Percentiles rank a stretch among this genome's conserved stretches.
Evolutionary conservation across 1,140 invertebrate species (phyloP).

Genomic region (Trichogramma pretiosum): DNA sequence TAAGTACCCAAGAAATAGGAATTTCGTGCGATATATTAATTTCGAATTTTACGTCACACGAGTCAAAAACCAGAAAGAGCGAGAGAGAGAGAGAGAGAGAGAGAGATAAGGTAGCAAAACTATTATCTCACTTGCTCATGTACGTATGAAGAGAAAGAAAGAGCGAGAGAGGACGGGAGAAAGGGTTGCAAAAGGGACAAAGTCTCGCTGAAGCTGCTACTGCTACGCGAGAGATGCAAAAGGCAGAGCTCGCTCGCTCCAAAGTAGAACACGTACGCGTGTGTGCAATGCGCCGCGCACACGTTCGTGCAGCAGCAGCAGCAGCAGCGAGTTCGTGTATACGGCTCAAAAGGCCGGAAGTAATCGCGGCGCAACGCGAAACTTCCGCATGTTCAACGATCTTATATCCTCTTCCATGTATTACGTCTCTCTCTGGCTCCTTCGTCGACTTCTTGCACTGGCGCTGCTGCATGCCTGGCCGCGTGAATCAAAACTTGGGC

Average conservation of each 20-base stretch:
- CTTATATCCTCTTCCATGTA: too few species aligned
- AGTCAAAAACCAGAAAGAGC: too few species aligned
- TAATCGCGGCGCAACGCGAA: slow-evolving; percentile 34
- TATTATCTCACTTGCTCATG: too few species aligned
- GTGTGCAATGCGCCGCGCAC: too few species aligned
- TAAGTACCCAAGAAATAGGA: too few species aligned
- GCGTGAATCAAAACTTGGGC: not conserved
- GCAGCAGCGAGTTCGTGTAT: too few species aligned
- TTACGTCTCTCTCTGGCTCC: not conserved
- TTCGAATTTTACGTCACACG: too few species aligned
- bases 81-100: too few species aligned
- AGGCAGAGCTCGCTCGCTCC: too few species aligned
- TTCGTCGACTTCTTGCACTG: not conserved
- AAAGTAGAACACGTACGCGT: too few species aligned
- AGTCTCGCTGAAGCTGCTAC: not conserved
- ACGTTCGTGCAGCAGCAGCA: not conserved
- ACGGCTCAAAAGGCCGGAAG: slow-evolving; percentile 41
- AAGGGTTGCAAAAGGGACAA: not conserved
- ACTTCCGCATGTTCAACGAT: slow-evolving; percentile 18
- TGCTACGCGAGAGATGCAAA: not conserved
- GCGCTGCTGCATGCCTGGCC: not conserved
- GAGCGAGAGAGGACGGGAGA: slow-evolving; percentile 6
- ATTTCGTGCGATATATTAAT: too few species aligned
- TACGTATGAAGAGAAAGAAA: slow-evolving; percentile 3
- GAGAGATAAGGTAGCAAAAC: too few species aligned